phyloP scores from a whole-genome alignment of 2,113 vertebrate genomes.

The Nerophis ophidion region DNA sequence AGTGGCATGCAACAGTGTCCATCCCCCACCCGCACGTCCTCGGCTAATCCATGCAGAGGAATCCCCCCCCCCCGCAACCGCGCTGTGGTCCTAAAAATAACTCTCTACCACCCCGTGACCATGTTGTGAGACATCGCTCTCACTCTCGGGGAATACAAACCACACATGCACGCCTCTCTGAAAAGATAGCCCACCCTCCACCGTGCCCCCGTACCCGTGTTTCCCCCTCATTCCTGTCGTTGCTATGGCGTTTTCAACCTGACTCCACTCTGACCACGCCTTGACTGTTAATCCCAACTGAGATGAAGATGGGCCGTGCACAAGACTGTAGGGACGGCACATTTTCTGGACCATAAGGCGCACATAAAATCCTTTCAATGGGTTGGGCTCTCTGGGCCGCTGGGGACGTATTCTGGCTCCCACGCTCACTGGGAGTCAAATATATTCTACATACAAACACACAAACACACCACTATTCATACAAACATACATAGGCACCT shows the following conservation, averaged over 20 bases:
- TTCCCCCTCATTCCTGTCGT: constrained; percentile 34
- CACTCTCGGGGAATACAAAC: constrained; percentile 30
- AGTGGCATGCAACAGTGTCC: constrained; percentile 43
- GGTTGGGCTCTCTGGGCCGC: no score
- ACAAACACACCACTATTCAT: no score
- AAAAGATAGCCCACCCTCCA: background rate
- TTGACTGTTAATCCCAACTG: constrained; percentile 55
- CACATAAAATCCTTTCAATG: no score
- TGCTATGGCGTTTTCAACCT: constrained; percentile 55
- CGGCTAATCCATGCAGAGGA: background rate
- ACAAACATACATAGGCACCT: no score
- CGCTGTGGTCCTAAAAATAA: constrained; percentile 34
- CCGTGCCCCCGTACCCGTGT: constrained; percentile 1
- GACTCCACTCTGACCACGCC: constrained; percentile 32
- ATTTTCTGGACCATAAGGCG: no score
- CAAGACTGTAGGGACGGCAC: background rate
- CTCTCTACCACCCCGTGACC: constrained; percentile 25
- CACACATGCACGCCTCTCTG: background rate
- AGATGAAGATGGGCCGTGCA: constrained; percentile 50
- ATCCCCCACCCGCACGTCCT: constrained; percentile 26
- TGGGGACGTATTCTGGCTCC: no score
- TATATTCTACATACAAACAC: no score
- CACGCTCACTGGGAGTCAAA: no score
- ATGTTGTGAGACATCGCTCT: background rate
- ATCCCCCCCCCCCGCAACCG: constrained; percentile 7